Evolutionary conservation across 2,888 invertebrate species (phyloP), one percentile per base, ranked within the genome.

Genomic region (Venusia cambrica): DNA sequence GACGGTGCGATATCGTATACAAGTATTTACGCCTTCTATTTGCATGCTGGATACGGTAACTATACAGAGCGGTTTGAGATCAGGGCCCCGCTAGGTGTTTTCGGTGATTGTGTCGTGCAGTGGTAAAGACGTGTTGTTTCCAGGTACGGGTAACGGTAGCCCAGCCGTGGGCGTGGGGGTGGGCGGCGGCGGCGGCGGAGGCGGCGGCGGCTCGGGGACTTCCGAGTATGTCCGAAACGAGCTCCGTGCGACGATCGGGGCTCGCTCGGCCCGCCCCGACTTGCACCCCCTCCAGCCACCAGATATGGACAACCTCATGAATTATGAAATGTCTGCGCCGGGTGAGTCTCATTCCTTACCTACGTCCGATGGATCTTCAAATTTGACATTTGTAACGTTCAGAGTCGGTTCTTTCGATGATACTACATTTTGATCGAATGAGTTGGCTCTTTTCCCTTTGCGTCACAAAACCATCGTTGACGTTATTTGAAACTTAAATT

Each of bases 191-290:
- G 60, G 50, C 49, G 44, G 84, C 87, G 91, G 89, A 60, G 80
- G 79, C 39, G 53, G 47, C 7, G 58, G 38, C 11, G 60, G 50
- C 49, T 89, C 87, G 62, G 90, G 89, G 63, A 90, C 92, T 40
- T 94, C 96, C 28, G 97, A 97, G 84, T 97, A 93, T 81, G 97
- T 97, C 54, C 92, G 96, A 64, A 96, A 97, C 84, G 96, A 97
- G 81, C 87, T 97, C 62, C 90, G 97, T 56, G 95, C 96, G 26
- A 93, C 94, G 46, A 96, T 97, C 39, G 96, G 94, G 51, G 95
- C 94, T 32, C 90, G 97, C 62, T 93, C 94, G 15, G 87, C 88
- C 51, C 87, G 67, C 54, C 87, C 76, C 65, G 84, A 76, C 55
- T 62, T 79, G 55, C 85, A 79, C 56, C 60, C 88, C 90, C 51